These are phyloP conservation scores for Myrmecobius fasciatus DNA, from an alignment of 2,113 vertebrate genomes.

Conservation along the genomic window DNA sequence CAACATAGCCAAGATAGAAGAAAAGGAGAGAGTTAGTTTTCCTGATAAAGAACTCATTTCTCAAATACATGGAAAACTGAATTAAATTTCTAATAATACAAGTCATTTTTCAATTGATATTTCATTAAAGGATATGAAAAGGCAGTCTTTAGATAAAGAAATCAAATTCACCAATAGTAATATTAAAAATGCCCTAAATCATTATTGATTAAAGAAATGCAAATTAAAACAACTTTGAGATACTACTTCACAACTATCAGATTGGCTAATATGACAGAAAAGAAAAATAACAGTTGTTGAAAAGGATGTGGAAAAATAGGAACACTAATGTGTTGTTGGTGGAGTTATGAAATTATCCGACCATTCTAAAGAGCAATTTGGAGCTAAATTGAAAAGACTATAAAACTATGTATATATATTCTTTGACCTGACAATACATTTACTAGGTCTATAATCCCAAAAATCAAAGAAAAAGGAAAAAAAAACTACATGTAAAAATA, in stretches of 20 bases:
- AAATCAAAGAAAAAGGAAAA: neutral
- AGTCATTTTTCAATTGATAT: neutral
- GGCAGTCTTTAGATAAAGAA: neutral
- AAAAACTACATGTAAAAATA: too few species aligned
- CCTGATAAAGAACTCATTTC: neutral
- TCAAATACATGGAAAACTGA: neutral
- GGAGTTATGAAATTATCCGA: neutral
- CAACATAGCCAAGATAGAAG: neutral
- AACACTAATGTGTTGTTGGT: neutral
- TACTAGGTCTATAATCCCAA: neutral
- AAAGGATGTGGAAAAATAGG: neutral
- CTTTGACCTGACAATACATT: too few species aligned
- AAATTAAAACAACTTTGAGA: neutral
- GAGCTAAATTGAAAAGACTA: neutral
- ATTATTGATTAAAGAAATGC: neutral
- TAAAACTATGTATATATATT: neutral
- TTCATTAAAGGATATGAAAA: neutral
- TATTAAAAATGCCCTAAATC: neutral
- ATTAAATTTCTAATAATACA: neutral
- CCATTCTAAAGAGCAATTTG: neutral
- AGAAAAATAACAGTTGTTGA: neutral
- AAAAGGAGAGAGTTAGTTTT: neutral
- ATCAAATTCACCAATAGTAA: neutral
- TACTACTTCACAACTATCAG: neutral
- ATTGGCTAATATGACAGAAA: neutral